Conservation (phyloP, 1,140 invertebrate species). For the Drosophila virilis region DNA sequence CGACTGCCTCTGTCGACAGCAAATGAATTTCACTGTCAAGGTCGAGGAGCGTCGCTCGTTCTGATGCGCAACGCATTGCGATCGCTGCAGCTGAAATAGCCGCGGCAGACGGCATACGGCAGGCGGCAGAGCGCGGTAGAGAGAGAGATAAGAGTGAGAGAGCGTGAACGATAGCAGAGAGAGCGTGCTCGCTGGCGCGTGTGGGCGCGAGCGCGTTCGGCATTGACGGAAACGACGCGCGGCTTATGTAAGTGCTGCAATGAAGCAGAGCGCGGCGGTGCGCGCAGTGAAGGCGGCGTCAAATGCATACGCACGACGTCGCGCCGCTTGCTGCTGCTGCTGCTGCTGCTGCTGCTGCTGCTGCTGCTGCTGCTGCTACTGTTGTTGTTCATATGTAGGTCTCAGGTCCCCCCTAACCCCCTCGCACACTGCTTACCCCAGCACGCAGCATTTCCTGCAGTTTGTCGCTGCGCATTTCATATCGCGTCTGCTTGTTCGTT, state of each 20-base stretch:
- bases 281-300: constrained; percentile 37
- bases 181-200: constrained; percentile 20
- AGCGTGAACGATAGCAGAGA: constrained; percentile 12
- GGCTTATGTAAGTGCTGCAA: constrained; percentile 63
- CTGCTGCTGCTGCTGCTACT: neutral
- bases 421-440: constrained; percentile 11
- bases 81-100: constrained; percentile 50
- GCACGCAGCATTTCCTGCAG: constrained; percentile 63
- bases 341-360: neutral
- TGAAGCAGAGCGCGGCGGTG: neutral
- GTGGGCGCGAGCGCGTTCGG: constrained; percentile 45
- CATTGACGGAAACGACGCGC: constrained; percentile 70
- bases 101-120: constrained; percentile 17
- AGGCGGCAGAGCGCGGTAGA: constrained; percentile 6
- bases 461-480: constrained; percentile 60
- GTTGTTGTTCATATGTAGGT: neutral
- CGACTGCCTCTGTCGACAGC: constrained; percentile 33
- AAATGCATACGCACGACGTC: constrained; percentile 50
- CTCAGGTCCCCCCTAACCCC: neutral
- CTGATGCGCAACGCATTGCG: constrained; percentile 80
- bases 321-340: constrained; percentile 8
- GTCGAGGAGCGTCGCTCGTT: constrained; percentile 77
- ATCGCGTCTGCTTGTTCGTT: constrained; percentile 33
- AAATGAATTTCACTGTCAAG: constrained; percentile 84
- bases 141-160: neutral